Evolutionary conservation across 2,797 vertebrate genomes (phyloP).

Genomic region (Hoplostethus atlanticus): DNA sequence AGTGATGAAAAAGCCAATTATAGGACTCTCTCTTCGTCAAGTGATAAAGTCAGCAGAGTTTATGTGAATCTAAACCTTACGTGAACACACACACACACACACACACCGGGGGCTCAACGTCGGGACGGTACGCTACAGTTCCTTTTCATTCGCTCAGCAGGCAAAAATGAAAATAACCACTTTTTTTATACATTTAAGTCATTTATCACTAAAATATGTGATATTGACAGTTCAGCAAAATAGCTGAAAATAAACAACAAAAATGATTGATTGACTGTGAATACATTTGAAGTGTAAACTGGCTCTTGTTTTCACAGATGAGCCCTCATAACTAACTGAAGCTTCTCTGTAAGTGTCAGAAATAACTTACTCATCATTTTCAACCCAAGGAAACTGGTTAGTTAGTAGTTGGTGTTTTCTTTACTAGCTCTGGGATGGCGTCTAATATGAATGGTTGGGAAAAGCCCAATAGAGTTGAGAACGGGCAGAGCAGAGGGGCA

Average conservation of each 20-base stretch:
- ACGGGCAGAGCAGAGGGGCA: not conserved
- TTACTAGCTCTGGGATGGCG: conserved; percentile 10
- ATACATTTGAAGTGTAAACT: conserved; percentile 21
- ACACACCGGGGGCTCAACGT: too few relatives aligned
- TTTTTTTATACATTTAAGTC: too few relatives aligned
- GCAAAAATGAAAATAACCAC: conserved; percentile 15
- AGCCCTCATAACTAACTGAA: conserved; percentile 48
- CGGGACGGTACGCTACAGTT: too few relatives aligned
- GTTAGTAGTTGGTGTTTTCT: conserved; percentile 15
- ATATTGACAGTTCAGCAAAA: not conserved
- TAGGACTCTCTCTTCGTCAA: conserved; percentile 81
- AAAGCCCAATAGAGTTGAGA: not conserved
- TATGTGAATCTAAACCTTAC: conserved; percentile 74
- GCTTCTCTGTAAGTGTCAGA: conserved; percentile 70
- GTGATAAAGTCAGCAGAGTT: conserved; percentile 87
- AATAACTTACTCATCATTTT: conserved; percentile 48
- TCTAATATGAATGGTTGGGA: conserved; percentile 22
- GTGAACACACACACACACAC: not conserved
- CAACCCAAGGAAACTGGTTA: conserved; percentile 12
- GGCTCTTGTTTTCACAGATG: conserved; percentile 39
- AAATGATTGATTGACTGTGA: not conserved
- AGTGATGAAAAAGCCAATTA: conserved; percentile 87
- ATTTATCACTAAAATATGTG: too few relatives aligned
- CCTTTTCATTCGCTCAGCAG: too few relatives aligned
- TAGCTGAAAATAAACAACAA: not conserved